Conservation (phyloP, 2,888 invertebrate species). For the Alitta virens region DNA sequence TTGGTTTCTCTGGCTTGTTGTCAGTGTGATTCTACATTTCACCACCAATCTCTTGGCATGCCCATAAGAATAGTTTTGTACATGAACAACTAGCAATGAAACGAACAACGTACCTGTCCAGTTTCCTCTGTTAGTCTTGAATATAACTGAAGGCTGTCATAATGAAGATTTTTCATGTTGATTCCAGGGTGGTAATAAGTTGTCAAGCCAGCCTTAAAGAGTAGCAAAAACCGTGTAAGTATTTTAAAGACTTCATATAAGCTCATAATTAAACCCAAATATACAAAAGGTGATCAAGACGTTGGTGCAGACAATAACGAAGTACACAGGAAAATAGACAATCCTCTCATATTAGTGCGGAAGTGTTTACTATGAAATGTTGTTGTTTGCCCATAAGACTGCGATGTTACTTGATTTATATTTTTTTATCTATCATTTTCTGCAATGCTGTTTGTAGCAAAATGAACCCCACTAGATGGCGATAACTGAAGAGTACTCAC, state of each 20-base stretch:
- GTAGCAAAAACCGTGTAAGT: not conserved
- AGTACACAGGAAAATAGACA: no score
- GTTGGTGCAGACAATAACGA: no score
- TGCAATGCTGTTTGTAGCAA: no score
- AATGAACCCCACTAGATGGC: not conserved
- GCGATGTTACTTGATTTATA: no score
- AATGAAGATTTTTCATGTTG: constrained; percentile 57
- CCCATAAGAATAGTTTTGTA: constrained; percentile 56
- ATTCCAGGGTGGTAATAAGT: constrained; percentile 57
- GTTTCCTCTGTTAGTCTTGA: constrained; percentile 56
- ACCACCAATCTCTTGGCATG: constrained; percentile 49
- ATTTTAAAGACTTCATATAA: no score
- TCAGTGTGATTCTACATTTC: constrained; percentile 56
- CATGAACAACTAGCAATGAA: constrained; percentile 50
- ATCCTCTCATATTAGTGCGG: no score
- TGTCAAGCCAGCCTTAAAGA: constrained; percentile 52
- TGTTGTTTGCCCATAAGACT: no score
- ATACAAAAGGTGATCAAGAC: no score
- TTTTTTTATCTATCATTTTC: no score
- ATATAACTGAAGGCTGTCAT: constrained; percentile 56
- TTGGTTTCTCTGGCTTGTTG: constrained; percentile 56
- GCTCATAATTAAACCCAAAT: no score
- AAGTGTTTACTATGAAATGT: no score
- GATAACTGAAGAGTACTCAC: constrained; percentile 34
- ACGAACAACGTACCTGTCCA: constrained; percentile 42